These are phyloP conservation scores for Brachionus manjavacas DNA, from an alignment of 1,140 invertebrate genomes.

Conservation along the genomic window DNA sequence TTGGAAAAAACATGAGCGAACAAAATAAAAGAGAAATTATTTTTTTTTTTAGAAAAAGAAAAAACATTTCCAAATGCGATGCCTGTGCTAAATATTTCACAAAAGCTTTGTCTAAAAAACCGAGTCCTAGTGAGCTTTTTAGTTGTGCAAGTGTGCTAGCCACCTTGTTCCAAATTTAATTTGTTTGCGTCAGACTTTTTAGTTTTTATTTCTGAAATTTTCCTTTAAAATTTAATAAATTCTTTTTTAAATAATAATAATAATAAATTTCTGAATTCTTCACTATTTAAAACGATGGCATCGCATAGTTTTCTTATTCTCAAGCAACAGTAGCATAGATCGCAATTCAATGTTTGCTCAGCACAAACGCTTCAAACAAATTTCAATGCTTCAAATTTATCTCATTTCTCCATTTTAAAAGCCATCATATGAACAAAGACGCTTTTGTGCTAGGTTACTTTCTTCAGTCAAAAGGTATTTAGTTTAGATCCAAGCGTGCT, in stretches of 20 bases:
- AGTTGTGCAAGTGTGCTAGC: not conserved
- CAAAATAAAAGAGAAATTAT: not conserved
- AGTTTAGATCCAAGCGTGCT: not conserved
- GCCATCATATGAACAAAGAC: not conserved
- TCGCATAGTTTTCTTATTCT: not conserved
- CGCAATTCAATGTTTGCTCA: not conserved
- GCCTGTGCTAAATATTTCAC: not conserved
- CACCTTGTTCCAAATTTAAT: not conserved
- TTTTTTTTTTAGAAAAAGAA: not conserved
- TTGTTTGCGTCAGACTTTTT: not conserved
- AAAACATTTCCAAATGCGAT: not conserved
- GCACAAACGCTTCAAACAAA: not conserved
- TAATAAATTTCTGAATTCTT: constrained; percentile 30
- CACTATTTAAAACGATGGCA: constrained; percentile 17
- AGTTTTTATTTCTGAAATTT: not conserved
- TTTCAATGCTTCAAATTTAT: not conserved
- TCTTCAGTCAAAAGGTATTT: not conserved
- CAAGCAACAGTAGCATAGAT: not conserved
- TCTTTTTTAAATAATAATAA: not conserved
- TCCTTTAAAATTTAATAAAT: constrained; percentile 2
- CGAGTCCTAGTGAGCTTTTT: not conserved
- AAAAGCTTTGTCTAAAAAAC: not conserved
- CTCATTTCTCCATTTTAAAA: not conserved
- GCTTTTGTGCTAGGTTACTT: not conserved
- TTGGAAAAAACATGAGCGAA: not conserved